These are phyloP conservation scores for Exocentrus adspersus DNA, from an alignment of 2,888 invertebrate species.

Conservation along the genomic window DNA sequence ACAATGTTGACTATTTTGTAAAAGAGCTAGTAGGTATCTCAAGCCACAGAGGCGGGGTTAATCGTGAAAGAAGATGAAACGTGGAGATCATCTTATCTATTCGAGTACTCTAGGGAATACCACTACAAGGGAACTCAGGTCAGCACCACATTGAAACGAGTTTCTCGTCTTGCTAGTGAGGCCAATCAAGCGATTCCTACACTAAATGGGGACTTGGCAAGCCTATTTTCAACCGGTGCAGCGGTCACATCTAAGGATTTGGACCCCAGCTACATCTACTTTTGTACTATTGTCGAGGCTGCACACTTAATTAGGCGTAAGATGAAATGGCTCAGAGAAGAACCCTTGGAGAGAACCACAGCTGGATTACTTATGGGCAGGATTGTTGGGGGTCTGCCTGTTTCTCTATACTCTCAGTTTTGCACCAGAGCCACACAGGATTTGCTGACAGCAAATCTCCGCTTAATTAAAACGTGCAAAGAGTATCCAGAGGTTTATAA, in stretches of 20 bases:
- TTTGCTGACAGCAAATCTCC: too few species aligned
- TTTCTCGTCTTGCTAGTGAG: background rate
- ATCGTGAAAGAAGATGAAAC: background rate
- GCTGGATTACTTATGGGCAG: background rate
- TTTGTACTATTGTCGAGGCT: background rate
- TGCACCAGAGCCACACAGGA: too few species aligned
- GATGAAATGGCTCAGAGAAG: background rate
- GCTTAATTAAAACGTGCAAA: too few species aligned
- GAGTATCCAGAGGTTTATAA: too few species aligned
- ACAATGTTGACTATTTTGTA: background rate
- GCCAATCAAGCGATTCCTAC: background rate
- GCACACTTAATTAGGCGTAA: background rate
- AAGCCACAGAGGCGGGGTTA: background rate
- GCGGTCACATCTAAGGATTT: background rate
- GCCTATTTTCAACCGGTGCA: background rate
- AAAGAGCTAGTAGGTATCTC: background rate
- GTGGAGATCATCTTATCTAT: background rate
- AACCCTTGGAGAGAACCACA: background rate
- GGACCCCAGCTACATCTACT: background rate
- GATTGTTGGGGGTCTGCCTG: background rate
- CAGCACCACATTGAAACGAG: background rate
- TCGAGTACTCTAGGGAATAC: background rate
- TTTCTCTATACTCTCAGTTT: too few species aligned
- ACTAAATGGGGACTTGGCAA: background rate
- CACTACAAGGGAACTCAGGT: background rate